phyloP scores from a whole-genome alignment of 2,888 invertebrate genomes.

The Xylota sylvarum region DNA sequence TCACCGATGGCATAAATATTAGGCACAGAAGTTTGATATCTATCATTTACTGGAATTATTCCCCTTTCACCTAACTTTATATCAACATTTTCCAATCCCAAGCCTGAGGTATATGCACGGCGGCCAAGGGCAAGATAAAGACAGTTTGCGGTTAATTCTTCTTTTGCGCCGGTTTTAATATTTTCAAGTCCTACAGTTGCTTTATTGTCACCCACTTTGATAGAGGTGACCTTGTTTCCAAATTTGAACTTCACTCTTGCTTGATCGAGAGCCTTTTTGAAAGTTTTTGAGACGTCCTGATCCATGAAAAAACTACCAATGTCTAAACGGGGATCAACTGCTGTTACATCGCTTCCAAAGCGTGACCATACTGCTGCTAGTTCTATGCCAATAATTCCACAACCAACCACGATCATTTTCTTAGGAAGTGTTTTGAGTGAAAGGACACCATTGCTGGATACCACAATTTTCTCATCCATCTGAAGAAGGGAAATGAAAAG shows the following conservation, averaged over 20 bases:
- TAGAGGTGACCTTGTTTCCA: constrained; percentile 95
- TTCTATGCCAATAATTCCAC: constrained; percentile 99
- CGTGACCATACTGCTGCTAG: constrained; percentile 98
- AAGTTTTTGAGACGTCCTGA: constrained; percentile 95
- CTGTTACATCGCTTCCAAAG: constrained; percentile 96
- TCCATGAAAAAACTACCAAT: constrained; percentile 99
- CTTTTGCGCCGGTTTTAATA: constrained; percentile 93
- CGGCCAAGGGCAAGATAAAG: constrained; percentile 97
- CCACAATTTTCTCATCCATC: constrained; percentile 97
- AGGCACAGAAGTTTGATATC: constrained; percentile 97
- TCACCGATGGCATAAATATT: constrained; percentile 99
- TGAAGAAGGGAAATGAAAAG: constrained; percentile 83
- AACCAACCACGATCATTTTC: constrained; percentile 97
- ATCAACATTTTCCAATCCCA: constrained; percentile 96
- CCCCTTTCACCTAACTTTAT: constrained; percentile 97
- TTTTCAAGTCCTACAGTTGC: constrained; percentile 93
- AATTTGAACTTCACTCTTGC: constrained; percentile 97
- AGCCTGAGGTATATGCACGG: constrained; percentile 94
- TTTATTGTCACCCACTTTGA: constrained; percentile 89
- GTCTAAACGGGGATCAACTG: constrained; percentile 95
- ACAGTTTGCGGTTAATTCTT: constrained; percentile 92
- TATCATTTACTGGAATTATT: constrained; percentile 96
- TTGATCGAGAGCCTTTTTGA: constrained; percentile 95
- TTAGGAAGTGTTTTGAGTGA: constrained; percentile 94
- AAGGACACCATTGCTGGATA: constrained; percentile 98